Evolutionary conservation across 2,888 invertebrate species (phyloP), one percentile per base, ranked within the genome.

Genomic region (Eupeodes latifasciatus): DNA sequence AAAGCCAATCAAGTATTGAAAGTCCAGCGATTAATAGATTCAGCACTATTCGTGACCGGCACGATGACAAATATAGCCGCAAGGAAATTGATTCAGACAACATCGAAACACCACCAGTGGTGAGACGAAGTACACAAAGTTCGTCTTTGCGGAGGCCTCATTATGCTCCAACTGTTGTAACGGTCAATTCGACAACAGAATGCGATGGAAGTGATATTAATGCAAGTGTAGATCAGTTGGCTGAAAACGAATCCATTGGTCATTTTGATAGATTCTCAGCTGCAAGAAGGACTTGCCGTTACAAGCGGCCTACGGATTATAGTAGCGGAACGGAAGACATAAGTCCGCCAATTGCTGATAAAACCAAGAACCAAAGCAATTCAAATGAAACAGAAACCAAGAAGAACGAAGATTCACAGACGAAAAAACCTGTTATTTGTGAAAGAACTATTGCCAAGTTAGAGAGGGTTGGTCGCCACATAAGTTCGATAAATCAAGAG

Each of bases 61-160:
- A 92, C 90, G 92, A 91, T 76, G 92, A 92, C 76, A 90, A 91
- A 55, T 94, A 95, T 19, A 96, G 96, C 90, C 96, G 96, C 92
- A 96, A 96, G 12, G 97, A 98, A 92, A 97, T 98, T 57, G 98
- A 98, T 92, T 97, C 97, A 4, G 98, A 98, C 91, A 98, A 98
- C 91, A 97, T 98, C 49, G 98, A 98, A 94, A 98, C 98, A 2
- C 98, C 98, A 27, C 98, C 98, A 6, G 97, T 96, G 0, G 96
- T 96, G 19, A 94, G 98, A 79, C 95, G 96, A 90, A 93, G 95
- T 44, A 96, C 96, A 91, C 95, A 80, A 75, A 86, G 72, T 59
- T 89, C 90, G 3, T 44, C 81, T 2, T 51, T 83, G 4, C 74
- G 85, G 14, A 72, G 86, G n/a, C 36, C 80, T 5, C 57, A 55